Percentiles rank a stretch among this genome's conserved stretches.
Evolutionary conservation across 2,113 vertebrate genomes (phyloP).

Genomic region (Abramis brama): DNA sequence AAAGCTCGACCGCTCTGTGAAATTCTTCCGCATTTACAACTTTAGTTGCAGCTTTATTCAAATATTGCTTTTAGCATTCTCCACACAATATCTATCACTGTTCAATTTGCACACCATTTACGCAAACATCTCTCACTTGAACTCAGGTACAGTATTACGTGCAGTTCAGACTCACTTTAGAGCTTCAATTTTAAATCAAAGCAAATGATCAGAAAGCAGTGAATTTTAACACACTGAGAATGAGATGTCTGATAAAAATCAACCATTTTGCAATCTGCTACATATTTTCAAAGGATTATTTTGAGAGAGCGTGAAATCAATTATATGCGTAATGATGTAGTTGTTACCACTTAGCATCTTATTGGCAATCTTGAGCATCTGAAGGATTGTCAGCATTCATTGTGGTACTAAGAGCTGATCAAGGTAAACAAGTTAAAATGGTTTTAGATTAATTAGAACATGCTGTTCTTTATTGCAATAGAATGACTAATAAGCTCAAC

Average conservation of each 20-base stretch:
- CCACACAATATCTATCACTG: constrained; percentile 13
- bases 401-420: background rate
- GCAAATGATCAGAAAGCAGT: background rate
- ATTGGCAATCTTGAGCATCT: background rate
- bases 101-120: constrained; percentile 27
- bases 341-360: background rate
- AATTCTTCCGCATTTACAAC: constrained; percentile 6
- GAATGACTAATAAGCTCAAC: background rate
- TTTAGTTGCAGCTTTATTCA: constrained; percentile 16
- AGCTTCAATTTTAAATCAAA: background rate
- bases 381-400: constrained; percentile 1
- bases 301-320: background rate
- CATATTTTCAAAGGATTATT: background rate
- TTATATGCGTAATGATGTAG: background rate
- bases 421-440: background rate
- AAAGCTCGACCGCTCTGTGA: background rate
- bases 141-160: constrained; percentile 3
- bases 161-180: background rate
- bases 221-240: background rate
- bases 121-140: constrained; percentile 3
- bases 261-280: background rate
- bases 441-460: background rate
- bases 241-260: background rate
- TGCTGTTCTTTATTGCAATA: background rate
- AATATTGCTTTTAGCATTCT: constrained; percentile 12